Evolutionary conservation across 2,113 vertebrate genomes (phyloP), one percentile per base, ranked within the genome.

Genomic region (Cinclus cinclus): DNA sequence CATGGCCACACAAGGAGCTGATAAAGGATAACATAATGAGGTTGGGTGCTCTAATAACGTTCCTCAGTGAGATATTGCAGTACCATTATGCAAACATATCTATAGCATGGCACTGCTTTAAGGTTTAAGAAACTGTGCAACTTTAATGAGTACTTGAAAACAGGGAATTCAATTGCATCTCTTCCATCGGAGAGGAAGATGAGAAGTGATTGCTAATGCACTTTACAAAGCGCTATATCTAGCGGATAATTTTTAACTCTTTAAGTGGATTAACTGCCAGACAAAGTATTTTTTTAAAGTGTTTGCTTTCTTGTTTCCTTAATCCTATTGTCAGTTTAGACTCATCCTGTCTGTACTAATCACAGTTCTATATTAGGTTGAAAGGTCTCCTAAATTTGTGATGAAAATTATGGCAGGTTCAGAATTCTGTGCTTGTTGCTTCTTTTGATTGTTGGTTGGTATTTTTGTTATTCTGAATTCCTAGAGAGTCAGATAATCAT

Each of bases 81-180:
- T 22, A 47, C 71, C 82, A 79, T 95, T 93, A 93, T 92, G 92
- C 88, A 89, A 78, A 77, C 39, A 41, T 49, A 42, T 47, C 55
- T 39, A 7, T 44, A 11, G 64, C 47, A 50, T 58, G 79, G 65
- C 68, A 84, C 53, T 82, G 77, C 87, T 92, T 81, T 76, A 56
- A 78, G 62, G 47, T 87, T 78, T 62, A n/a, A 73, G 85, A 59
- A 96, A 93, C 79, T 37, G 73, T 94, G 94, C 82, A 77, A 96
- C 93, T 90, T 58, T 77, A 70, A 94, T 91, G 92, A 95, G 85
- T 68, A 77, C 94, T 97, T 91, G 58, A 87, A 91, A 97, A 87
- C 58, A 68, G 49, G 71, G 92, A 50, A 83, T 94, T 96, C 95
- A 94, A 50, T 71, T 67, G 77, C 46, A 16, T 59, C 80, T 50